Evolutionary conservation across 1,140 invertebrate genomes (phyloP).

Genomic region (Diuraphis noxia): DNA sequence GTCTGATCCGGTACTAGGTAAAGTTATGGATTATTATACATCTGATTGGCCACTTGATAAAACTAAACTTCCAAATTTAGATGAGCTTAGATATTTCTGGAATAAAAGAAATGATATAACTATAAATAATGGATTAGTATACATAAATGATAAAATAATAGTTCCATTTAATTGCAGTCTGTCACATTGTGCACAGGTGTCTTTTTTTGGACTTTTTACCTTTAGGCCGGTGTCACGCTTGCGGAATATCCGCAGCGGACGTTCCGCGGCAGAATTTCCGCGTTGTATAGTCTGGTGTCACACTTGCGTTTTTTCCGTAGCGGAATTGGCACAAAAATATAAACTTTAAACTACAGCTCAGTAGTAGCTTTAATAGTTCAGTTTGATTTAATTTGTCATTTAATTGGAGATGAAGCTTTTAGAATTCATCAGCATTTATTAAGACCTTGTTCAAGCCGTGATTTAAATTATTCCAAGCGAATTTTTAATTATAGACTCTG

Average conservation of each 20-base stretch:
- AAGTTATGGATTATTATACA: background rate
- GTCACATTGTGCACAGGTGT: too few species aligned
- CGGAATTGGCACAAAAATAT: background rate
- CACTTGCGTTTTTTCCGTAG: conserved; percentile 13
- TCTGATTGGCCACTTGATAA: background rate
- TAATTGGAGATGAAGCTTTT: background rate
- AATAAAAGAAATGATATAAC: background rate
- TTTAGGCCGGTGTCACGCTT: too few species aligned
- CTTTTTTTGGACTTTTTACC: too few species aligned
- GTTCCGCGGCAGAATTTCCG: too few species aligned
- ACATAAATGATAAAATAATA: background rate
- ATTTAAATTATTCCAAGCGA: background rate
- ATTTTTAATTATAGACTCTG: background rate
- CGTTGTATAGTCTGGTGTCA: background rate
- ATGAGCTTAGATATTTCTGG: background rate
- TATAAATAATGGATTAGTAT: background rate
- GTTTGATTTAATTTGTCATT: conserved; percentile 1
- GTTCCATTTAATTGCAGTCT: background rate
- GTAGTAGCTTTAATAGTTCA: background rate
- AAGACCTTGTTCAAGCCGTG: background rate
- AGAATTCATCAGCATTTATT: background rate
- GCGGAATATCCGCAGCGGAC: too few species aligned
- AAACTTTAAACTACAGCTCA: background rate
- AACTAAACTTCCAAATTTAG: background rate
- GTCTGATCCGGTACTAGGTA: background rate